Base-by-base conservation (phyloP, 2,797 vertebrate species). In the Anableps anableps region DNA sequence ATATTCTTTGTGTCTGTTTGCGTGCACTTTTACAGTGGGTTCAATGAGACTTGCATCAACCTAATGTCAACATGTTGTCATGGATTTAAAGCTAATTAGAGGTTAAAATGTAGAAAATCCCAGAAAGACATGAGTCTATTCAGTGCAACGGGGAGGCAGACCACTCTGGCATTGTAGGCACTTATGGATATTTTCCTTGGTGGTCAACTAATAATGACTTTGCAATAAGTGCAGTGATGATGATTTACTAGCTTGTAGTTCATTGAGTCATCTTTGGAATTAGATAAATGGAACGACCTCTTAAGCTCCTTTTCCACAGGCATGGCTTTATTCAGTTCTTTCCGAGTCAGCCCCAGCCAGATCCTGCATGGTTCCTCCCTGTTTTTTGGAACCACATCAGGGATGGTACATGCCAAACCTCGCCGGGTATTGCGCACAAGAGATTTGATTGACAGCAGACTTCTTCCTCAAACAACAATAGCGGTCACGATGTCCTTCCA, bases 81-180 rank as follows among this genome's bases (percentile, higher is more conserved):
- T 72, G 85, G 88, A 88, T 92, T 93, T 83, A 87, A 90, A 94
- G 89, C 79, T 93, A 92, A 94, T 94, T 94, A 88, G 81, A 91
- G 80, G 71, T 74, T 86, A 36, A 81, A 85, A 84, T 36, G 64
- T 75, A 50, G 17, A 81, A 81, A 88, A 89, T 85, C 64, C 26
- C 66, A 78, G 79, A 76, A 53, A 82, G 70, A 72, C 75, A 75
- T 51, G 16, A 34, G 72, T 80, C 74, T 50, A 36, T 5, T 70
- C 78, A 86, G 50, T 74, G 26, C 75, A 74, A 78, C 68, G 50
- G n/a, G 71, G n/a, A 81, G 82, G 38, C 73, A 76, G 80, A 64
- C 45, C 21, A 47, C 38, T 88, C 58, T 82, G 75, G 55, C 58
- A 76, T 31, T 7, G 62, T 72, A 79, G 23, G 51, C 29, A 13